Evolutionary conservation across 2,888 invertebrate genomes (phyloP), one percentile per base, ranked within the genome.

Genomic region (Trissonchulus latispiculum): DNA sequence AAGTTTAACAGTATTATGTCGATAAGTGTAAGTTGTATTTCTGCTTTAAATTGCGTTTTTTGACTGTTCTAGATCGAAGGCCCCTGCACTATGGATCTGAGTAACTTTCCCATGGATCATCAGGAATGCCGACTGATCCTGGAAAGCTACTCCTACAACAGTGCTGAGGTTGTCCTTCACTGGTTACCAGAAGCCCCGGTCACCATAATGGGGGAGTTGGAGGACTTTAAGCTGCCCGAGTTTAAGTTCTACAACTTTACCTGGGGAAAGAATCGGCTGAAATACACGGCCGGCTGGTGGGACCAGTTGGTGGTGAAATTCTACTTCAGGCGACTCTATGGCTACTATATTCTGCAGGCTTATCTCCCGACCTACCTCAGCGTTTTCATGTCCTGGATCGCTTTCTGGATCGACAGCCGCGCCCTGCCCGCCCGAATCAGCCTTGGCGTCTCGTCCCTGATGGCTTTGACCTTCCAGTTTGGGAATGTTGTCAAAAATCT

Each of bases 281-380:
- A 79, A 1, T 82, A 82, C 75, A 81, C 82, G 1, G 82, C 82
- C 1, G 82, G 82, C 0, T 64, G 78, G 3, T 82, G 82, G 82
- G 82, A 82, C 73, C 82, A 82, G 70, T 73, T 83, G 8, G 79
- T 80, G 75, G 82, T 81, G 1, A 76, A 78, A 18, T 82, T 82
- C 76, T 75, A 75, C 0, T 82, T 82, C 75, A 71, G 80, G 36
- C 77, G 82, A 31, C 75, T 83, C 1, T 82, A 82, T 72, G 82
- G 82, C n/a, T 82, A 78, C 76, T 82, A 82, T 74, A 79, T 82
- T 3, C 76, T 82, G 8, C 82, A 81, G 79, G 82, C 82, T 3
- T 82, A 81, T 68, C 78, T 82, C 79, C 82, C 82, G 23, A 83
- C 82, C 18, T 81, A 81, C 73, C 73, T 81, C 1, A 80, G 81